Evolutionary conservation across 2,888 invertebrate genomes (phyloP), one percentile per base, ranked within the genome.

Genomic region (Epinotia demarniana): DNA sequence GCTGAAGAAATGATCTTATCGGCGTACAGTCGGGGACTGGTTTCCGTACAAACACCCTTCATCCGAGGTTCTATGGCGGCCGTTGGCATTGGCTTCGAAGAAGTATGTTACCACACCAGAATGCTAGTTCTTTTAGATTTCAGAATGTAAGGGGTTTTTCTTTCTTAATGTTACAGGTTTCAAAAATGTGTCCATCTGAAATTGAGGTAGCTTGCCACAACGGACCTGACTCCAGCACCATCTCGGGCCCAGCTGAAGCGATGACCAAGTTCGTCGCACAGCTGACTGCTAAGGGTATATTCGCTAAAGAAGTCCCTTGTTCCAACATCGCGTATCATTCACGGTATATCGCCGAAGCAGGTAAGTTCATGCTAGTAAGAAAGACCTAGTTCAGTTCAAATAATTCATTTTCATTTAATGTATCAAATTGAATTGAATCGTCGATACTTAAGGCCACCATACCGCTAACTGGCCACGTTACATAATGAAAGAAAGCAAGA

Each of bases 311-410:
- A 49, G 80, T 80, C 9, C 76, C 96, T 27, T 96, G 96, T 77
- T 95, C 96, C 57, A 97, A 97, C 81, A 96, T 97, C 79, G 97
- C 98, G 0, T 98, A 97, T 84, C 98, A 98, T 86, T 97, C 97
- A 75, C 95, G 95, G 62, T 97, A 97, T 81, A 97, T 98, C 82
- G 92, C 94, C 0, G 91, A 94, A 49, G 95, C 95, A 61, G 94
- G 85, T 78, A 77, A 77, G 77, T 63, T 39, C n/a, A 53, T 91
- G 93, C 95, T 5, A 13, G n/a, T n/a, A n/a, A n/a, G n/a, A n/a
- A n/a, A n/a, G n/a, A n/a, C n/a, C n/a, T n/a, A n/a, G n/a, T n/a
- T n/a, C n/a, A n/a, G 46, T 49, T 49, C 46, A 0, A 13, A 49
- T 49, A 5, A 49, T 49, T 13, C 16, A 3, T 43, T 13, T 49